A percentile compares a stretch with the other conserved stretches of the same genome.
Conservation (phyloP, 2,113 vertebrate species). For the Saccopteryx leptura region DNA sequence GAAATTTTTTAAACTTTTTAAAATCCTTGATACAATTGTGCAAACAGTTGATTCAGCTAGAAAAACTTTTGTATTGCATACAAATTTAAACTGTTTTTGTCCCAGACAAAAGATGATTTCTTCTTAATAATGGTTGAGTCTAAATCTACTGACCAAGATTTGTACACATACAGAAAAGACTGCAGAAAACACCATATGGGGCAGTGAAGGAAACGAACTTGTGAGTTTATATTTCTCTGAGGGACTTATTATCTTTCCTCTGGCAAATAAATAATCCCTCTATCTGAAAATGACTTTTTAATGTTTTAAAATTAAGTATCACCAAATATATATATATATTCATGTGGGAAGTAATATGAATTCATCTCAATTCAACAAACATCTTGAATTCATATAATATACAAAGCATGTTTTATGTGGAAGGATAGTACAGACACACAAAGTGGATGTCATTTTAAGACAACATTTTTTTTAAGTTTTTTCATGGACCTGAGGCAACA, state of each 20-base stretch:
- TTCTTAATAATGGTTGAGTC: constrained; percentile 34
- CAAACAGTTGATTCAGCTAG: not conserved
- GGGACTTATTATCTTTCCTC: not conserved
- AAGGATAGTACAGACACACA: not conserved
- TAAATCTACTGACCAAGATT: not conserved
- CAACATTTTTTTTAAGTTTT: not conserved
- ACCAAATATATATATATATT: not conserved
- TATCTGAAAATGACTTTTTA: constrained; percentile 29
- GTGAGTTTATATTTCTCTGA: constrained; percentile 45
- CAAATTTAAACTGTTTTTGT: constrained; percentile 29
- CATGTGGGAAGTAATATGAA: not conserved
- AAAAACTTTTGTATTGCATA: not conserved
- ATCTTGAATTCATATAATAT: not conserved
- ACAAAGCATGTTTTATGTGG: not conserved
- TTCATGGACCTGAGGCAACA: not conserved
- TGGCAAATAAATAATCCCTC: not conserved
- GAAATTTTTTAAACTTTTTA: constrained; percentile 13
- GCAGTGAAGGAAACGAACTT: constrained; percentile 1
- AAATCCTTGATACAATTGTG: constrained; percentile 8
- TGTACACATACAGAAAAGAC: constrained; percentile 28
- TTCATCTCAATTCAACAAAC: not conserved
- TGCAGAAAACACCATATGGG: not conserved
- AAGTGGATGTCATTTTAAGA: not conserved
- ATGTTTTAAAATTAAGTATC: constrained; percentile 41
- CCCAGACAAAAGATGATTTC: not conserved